A percentile compares a stretch with the other conserved stretches of the same genome.
phyloP scores from a whole-genome alignment of 2,113 vertebrate species.

The Pardalotus punctatus region DNA sequence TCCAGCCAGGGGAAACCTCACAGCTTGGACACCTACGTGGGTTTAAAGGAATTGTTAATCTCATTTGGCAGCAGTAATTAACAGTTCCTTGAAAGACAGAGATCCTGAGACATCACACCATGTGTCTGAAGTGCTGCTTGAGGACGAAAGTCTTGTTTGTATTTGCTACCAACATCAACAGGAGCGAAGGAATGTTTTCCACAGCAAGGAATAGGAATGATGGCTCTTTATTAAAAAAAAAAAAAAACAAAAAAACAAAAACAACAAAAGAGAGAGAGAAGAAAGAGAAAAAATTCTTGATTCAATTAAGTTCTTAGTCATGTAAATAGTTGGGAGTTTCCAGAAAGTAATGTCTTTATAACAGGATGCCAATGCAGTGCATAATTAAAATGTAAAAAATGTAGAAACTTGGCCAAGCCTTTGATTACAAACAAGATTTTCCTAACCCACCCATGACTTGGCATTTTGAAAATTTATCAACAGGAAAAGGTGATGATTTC shows the following conservation, averaged over 20 bases:
- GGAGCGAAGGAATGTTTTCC: not conserved
- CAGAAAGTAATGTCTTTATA: conserved; percentile 62
- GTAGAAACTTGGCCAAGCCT: conserved; percentile 43
- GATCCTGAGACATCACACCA: not conserved
- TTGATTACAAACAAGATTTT: conserved; percentile 62
- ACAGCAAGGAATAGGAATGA: not conserved
- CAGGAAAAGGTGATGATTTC: conserved; percentile 63
- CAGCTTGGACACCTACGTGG: not conserved
- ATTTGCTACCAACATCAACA: not conserved
- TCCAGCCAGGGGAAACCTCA: not conserved
- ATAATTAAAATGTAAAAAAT: conserved; percentile 70
- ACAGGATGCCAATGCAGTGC: conserved; percentile 26
- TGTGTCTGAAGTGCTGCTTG: not conserved
- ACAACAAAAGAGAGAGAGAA: not conserved
- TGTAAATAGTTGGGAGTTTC: conserved; percentile 48
- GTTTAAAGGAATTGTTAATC: not conserved
- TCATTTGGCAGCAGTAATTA: not conserved
- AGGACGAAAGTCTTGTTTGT: not conserved
- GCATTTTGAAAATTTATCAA: conserved; percentile 59
- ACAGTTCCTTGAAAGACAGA: conserved; percentile 4
- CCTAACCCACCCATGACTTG: conserved; percentile 47
- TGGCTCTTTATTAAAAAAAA: not conserved
- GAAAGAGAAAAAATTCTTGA: conserved; percentile 52
- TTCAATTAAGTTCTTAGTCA: conserved; percentile 71
- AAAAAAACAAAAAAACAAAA: no score